Evolutionary conservation across 2,888 invertebrate genomes (phyloP).

Genomic region (Conops quadrifasciatus): DNA sequence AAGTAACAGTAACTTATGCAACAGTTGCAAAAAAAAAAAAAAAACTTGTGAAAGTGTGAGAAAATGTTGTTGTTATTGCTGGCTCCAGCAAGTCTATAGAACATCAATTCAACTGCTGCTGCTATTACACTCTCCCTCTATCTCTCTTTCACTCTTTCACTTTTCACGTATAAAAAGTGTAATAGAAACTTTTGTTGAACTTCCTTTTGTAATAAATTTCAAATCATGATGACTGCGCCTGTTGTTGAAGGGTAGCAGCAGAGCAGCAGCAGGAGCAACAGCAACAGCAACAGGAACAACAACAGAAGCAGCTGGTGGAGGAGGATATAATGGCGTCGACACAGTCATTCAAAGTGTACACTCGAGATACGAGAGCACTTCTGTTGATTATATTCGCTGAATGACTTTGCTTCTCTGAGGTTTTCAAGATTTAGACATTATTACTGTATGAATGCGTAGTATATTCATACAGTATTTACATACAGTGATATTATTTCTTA

Average conservation of each 20-base stretch:
- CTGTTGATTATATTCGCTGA: conserved; percentile 17
- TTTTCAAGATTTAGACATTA: not conserved
- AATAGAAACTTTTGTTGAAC: conserved; percentile 53
- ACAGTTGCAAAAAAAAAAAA: too few species aligned
- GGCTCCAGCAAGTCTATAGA: conserved; percentile 27
- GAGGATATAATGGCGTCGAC: not conserved
- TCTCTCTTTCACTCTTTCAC: not conserved
- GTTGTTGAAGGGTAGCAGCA: conserved; percentile 32
- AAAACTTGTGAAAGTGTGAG: too few species aligned
- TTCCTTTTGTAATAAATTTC: conserved; percentile 57
- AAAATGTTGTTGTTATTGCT: too few species aligned
- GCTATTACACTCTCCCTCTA: too few species aligned
- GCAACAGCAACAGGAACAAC: not conserved
- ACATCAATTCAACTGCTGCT: not conserved
- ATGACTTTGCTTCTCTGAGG: not conserved
- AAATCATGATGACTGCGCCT: conserved; percentile 46
- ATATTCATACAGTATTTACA: too few species aligned
- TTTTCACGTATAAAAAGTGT: conserved; percentile 35
- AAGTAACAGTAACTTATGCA: too few species aligned
- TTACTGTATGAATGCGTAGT: too few species aligned
- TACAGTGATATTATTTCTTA: too few species aligned
- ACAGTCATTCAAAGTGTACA: not conserved
- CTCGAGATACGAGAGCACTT: conserved; percentile 21
- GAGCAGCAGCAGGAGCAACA: not conserved
- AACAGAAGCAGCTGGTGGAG: not conserved